Evolutionary conservation across 1,140 invertebrate genomes (phyloP).

Genomic region (Homalodisca vitripennis): DNA sequence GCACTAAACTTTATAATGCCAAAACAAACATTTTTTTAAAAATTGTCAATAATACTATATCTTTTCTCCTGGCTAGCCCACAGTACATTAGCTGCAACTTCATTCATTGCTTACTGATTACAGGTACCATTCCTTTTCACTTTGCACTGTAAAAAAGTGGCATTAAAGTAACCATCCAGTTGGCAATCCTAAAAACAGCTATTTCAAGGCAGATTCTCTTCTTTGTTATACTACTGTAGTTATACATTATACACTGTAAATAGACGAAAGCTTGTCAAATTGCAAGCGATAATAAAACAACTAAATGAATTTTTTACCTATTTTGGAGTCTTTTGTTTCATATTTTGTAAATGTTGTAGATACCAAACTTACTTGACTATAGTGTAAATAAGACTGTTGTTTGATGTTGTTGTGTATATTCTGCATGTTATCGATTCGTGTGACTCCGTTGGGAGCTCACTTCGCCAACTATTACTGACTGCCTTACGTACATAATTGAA

Average conservation of each 20-base stretch:
- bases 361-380: neutral
- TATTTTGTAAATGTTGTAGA: conserved; percentile 12
- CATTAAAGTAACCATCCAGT: neutral
- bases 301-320: neutral
- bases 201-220: neutral
- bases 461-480: conserved; percentile 23
- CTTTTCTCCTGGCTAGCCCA: too few relatives aligned
- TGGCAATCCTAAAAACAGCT: neutral
- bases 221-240: neutral
- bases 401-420: conserved; percentile 21
- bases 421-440: neutral
- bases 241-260: neutral
- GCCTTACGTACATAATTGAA: conserved; percentile 16
- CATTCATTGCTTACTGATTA: too few relatives aligned
- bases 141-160: too few relatives aligned
- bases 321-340: too few relatives aligned
- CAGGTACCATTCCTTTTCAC: too few relatives aligned
- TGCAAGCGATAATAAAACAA: too few relatives aligned
- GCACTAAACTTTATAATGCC: too few relatives aligned
- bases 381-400: conserved; percentile 18
- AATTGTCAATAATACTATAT: too few relatives aligned
- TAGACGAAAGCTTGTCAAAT: neutral
- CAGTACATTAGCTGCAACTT: too few relatives aligned
- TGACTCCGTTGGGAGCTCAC: neutral
- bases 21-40: too few relatives aligned